Base-by-base conservation (phyloP, 1,140 invertebrate species). In the Lepidurus apus region DNA sequence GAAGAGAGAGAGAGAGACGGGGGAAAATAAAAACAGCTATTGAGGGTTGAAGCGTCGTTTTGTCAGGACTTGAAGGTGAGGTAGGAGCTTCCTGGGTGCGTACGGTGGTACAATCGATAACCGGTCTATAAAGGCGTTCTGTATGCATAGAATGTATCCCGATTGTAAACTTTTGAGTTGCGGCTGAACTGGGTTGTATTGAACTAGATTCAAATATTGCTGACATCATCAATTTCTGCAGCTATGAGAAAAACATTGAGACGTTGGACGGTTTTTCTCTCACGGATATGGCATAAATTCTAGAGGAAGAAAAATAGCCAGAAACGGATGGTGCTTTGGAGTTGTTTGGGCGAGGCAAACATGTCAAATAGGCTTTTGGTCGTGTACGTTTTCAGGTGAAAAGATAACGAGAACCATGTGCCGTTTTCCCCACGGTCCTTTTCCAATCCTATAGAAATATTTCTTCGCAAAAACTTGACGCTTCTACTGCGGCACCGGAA, bases 321-420 rank as follows among this genome's bases (percentile, higher is more conserved):
- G 53, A n/a, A 65, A 65, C 21, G 53, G 21, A 65, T n/a, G 21
- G 53, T 13, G 21, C 53, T 13, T 13, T 21, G 17, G 53, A 65
- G 53, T 65, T 65, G 53, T 21, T 65, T 65, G 53, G n/a, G 13
- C 53, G 53, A 13, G 53, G 53, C 53, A 65, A 65, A 65, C 53
- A 65, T 65, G 53, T 65, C 53, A 21, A 65, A 17, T 21, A 65
- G 21, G 53, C 53, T 65, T 65, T 65, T 13, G 53, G 53, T 65
- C 53, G 17, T 21, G 53, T 65, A 21, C 21, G 2, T 17, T 4
- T 47, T 21, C 53, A 65, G 53, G 53, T 65, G 53, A 21, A 65
- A 65, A 17, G 53, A 65, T 65, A 65, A 65, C 53, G 53, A 65
- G 34, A 65, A 65, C 53, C 53, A 65, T 65, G 53, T 65, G 53